Evolutionary conservation across 2,797 vertebrate species (phyloP), one percentile per base, ranked within the genome.

Genomic region (Podargus strigoides): DNA sequence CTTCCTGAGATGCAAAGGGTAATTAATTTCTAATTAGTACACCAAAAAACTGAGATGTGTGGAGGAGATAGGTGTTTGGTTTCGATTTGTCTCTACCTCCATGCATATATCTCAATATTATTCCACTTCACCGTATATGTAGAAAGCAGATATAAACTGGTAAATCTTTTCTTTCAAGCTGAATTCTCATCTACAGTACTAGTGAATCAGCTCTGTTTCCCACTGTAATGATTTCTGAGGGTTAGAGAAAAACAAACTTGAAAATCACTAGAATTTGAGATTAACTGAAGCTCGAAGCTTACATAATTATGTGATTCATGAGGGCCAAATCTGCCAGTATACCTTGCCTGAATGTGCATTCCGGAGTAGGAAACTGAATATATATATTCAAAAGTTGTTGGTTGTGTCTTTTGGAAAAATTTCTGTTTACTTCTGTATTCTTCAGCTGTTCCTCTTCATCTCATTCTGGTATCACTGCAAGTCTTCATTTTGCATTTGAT

Each of bases 241-340:
- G 32, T 58, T 56, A 46, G 23, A 87, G 42, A 19, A 67, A 59
- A 76, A 39, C 7, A 16, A 47, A n/a, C 20, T 7, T 41, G 46
- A 64, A 44, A 67, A 67, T 28, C 15, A 42, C 18, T 6, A 14
- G 34, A 88, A n/a, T 9, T 47, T 36, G 42, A 50, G 20, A 12
- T 44, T 37, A 26, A 28, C 22, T 58, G 37, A 62, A 73, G 18
- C 28, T 12, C 19, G 12, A n/a, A 56, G 20, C 4, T 46, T n/a
- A 7, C 36, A 3, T 4, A 55, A 23, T 12, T 50, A 5, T 3
- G 5, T 47, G 26, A 28, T 49, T n/a, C 2, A 1, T 50, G 46
- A 34, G 14, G 22, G 44, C 15, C 15, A 10, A 0, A 77, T 78
- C 28, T 42, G 14, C 18, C 17, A 8, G 6, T 20, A 7, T 21